Conservation (phyloP, 2,888 invertebrate species). For the Drosophila quinaria region DNA sequence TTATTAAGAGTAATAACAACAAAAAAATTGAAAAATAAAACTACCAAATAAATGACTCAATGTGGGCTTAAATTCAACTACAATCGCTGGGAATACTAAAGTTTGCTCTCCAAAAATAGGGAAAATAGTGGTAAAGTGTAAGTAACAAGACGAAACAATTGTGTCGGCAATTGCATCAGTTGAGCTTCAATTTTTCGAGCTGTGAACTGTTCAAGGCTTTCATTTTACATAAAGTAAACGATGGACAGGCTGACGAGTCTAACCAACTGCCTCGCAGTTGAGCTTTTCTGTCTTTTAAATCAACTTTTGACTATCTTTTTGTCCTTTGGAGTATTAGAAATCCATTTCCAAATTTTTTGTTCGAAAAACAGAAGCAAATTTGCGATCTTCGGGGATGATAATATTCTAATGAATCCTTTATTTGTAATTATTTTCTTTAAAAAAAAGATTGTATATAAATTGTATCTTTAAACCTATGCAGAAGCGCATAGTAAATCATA, state of each 20-base stretch:
- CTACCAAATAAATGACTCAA: constrained; percentile 20
- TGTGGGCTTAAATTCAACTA: constrained; percentile 24
- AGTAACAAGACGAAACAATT: constrained; percentile 16
- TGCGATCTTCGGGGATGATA: too few species aligned
- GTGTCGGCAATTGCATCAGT: too few species aligned
- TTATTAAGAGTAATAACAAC: constrained; percentile 60
- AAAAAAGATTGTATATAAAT: neutral
- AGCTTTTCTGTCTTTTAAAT: too few species aligned
- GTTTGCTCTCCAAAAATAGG: constrained; percentile 6
- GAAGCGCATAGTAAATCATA: constrained; percentile 20
- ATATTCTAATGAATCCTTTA: neutral
- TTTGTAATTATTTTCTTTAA: neutral
- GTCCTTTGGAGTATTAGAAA: neutral
- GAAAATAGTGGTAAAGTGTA: constrained; percentile 64
- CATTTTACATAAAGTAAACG: constrained; percentile 5
- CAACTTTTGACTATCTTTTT: too few species aligned
- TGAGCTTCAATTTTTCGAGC: too few species aligned
- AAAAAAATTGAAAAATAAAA: constrained; percentile 12
- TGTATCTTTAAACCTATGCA: neutral
- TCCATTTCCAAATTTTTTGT: neutral
- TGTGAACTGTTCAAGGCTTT: neutral
- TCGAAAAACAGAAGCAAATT: too few species aligned
- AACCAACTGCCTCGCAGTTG: neutral
- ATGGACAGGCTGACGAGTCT: neutral
- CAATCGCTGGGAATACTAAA: constrained; percentile 28